These are phyloP conservation scores for Neosalanx taihuensis DNA, from an alignment of 2,797 vertebrate species.

Conservation along the genomic window DNA sequence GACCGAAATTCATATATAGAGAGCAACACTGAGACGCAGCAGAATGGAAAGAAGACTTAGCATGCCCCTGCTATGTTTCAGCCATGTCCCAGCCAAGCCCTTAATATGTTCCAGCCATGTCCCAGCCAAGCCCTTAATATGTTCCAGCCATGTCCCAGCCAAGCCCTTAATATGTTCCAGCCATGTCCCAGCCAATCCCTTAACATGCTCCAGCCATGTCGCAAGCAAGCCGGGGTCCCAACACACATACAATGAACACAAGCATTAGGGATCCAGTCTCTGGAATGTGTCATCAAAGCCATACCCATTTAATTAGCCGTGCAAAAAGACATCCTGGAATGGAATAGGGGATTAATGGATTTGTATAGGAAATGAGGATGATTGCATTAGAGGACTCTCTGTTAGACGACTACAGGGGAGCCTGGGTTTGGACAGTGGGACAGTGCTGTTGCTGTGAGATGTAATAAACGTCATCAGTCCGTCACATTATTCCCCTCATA, in stretches of 20 bases:
- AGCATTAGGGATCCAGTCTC: not conserved
- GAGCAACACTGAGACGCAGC: no score
- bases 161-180: not conserved
- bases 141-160: no score
- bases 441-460: not conserved
- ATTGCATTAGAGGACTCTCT: not conserved
- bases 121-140: constrained; percentile 8
- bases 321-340: not conserved
- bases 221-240: no score
- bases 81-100: constrained; percentile 17
- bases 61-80: constrained; percentile 1
- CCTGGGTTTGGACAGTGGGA: not conserved
- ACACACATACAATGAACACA: not conserved
- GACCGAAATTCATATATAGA: no score
- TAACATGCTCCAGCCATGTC: constrained; percentile 17
- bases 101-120: no score
- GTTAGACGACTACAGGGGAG: not conserved
- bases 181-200: no score
- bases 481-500: constrained; percentile 2
- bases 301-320: not conserved
- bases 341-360: not conserved
- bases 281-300: not conserved
- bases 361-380: not conserved
- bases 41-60: no score
- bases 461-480: not conserved